Evolutionary conservation across 1,140 invertebrate genomes (phyloP).

Genomic region (Magallana ariakensis): DNA sequence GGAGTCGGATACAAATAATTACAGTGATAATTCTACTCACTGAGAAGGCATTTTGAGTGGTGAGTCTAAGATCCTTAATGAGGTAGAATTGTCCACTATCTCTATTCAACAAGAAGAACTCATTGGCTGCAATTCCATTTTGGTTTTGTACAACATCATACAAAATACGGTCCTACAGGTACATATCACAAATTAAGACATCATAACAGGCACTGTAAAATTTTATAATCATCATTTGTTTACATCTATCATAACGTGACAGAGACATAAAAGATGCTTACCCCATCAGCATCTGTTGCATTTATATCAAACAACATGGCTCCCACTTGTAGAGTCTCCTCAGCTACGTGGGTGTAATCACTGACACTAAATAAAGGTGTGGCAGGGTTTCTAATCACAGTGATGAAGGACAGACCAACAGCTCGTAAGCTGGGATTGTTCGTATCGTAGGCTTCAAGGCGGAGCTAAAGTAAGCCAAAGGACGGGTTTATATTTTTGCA

Average conservation of each 20-base stretch:
- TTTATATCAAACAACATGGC: conserved; percentile 33
- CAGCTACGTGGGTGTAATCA: conserved; percentile 19
- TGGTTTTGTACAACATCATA: conserved; percentile 48
- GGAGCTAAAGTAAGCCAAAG: conserved; percentile 40
- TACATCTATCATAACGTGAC: background rate
- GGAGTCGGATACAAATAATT: too few relatives aligned
- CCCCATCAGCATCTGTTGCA: conserved; percentile 54
- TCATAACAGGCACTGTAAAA: too few relatives aligned
- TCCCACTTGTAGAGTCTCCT: conserved; percentile 44
- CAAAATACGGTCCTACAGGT: conserved; percentile 12
- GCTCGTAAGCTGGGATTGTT: conserved; percentile 45
- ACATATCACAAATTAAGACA: background rate
- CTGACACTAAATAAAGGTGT: conserved; percentile 36
- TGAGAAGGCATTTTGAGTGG: conserved; percentile 4
- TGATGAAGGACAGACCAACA: conserved; percentile 40
- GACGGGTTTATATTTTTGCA: too few relatives aligned
- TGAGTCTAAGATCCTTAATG: conserved; percentile 22
- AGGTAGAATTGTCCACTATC: conserved; percentile 44
- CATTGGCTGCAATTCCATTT: conserved; percentile 38
- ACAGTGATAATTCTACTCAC: conserved; percentile 34
- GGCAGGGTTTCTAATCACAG: conserved; percentile 52
- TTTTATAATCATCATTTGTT: too few relatives aligned
- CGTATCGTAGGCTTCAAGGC: conserved; percentile 54
- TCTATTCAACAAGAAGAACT: conserved; percentile 54
- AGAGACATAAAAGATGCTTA: conserved; percentile 10